Evolutionary conservation across 2,888 invertebrate genomes (phyloP).

Genomic region (Helleia helle): DNA sequence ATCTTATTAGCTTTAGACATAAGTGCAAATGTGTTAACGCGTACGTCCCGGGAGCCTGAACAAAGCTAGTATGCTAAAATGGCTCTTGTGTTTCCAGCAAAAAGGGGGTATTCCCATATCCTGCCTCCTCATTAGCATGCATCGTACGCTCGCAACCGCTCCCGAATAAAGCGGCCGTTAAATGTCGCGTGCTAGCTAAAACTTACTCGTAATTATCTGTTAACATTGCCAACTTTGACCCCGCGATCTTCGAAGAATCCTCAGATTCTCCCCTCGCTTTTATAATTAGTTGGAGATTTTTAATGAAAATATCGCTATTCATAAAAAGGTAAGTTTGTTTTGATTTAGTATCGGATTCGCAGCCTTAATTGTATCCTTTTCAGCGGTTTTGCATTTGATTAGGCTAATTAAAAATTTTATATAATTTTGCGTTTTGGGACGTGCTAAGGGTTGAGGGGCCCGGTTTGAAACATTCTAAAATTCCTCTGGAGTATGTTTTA

Average conservation of each 20-base stretch:
- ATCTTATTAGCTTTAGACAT: conserved; percentile 71
- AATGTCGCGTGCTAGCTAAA: conserved; percentile 71
- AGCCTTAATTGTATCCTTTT: conserved; percentile 58
- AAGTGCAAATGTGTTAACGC: conserved; percentile 70
- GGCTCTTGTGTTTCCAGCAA: conserved; percentile 37
- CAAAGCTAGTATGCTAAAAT: conserved; percentile 30
- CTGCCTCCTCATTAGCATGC: conserved; percentile 63
- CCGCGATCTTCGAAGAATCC: conserved; percentile 58
- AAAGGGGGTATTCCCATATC: conserved; percentile 37
- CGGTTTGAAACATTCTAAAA: no score
- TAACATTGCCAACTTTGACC: conserved; percentile 73
- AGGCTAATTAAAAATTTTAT: conserved; percentile 12
- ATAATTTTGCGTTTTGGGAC: no score
- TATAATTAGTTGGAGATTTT: conserved; percentile 69
- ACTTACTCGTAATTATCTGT: conserved; percentile 73
- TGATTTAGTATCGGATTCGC: conserved; percentile 62
- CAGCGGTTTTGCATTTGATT: conserved; percentile 57
- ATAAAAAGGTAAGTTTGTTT: conserved; percentile 59
- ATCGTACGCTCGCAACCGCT: conserved; percentile 66
- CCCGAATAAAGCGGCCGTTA: conserved; percentile 72
- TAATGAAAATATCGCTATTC: conserved; percentile 71
- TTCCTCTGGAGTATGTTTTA: no score
- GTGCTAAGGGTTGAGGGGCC: no score
- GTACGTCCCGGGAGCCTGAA: conserved; percentile 45
- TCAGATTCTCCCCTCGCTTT: conserved; percentile 60